Base-by-base conservation (phyloP, 2,113 vertebrate genomes). In the Morone saxatilis region DNA sequence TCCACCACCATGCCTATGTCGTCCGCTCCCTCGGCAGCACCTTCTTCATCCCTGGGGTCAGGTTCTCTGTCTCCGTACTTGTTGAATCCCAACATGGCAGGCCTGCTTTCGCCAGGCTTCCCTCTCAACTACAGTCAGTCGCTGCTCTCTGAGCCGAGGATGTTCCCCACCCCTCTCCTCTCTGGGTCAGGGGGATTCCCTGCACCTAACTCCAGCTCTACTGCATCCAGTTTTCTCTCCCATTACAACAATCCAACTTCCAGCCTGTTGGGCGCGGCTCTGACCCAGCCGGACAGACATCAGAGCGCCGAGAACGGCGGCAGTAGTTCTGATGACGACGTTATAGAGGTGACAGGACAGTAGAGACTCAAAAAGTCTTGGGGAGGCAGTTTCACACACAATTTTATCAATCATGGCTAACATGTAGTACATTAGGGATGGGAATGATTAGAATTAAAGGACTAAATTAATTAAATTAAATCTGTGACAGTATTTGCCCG, bases 301-400 rank as follows among this genome's bases (percentile, higher is more conserved):
- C 71, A 69, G 20, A 94, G 96, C 45, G 85, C 95, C 0, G 97
- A 99, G 90, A 97, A 97, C 41, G 97, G 97, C 12, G 97, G 96
- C 83, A 98, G 97, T 88, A 99, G 98, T 89, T 98, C 97, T 57
- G 98, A 99, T 9, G 98, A 99, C 11, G 98, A 99, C 59, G 97
- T 99, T 69, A 99, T 99, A 85, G 98, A 99, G 94, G 97, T 99
- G 91, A 99, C 95, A 62, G 98, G 97, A 94, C 97, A 99, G 89
- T 99, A 97, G 95, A 56, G 65, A 73, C 38, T 71, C 22, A 13
- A 17, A 14, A 22, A 80, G 14, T 9, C 38, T n/a, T 7, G 7
- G 40, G 20, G 54, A 76, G 5, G 66, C 69, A 19, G 19, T 51
- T 70, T 82, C 65, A 69, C 17, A 63, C 20, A 63, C n/a, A 31